Base-by-base conservation (phyloP, 2,888 invertebrate genomes). In the Trissonchulus sp. region DNA sequence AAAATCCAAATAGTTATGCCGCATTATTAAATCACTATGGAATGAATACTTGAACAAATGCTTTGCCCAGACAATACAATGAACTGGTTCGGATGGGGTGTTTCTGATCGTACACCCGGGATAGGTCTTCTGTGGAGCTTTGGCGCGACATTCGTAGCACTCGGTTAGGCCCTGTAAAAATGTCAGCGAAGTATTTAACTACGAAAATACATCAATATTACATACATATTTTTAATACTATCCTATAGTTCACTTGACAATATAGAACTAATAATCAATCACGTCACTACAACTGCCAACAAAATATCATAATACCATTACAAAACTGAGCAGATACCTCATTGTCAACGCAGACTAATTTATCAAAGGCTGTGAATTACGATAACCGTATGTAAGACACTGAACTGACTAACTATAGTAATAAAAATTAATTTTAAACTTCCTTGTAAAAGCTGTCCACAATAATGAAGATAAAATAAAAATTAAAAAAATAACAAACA, bases 11-110 rank as follows among this genome's bases (percentile, higher is more conserved):
- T n/a, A n/a, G n/a, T n/a, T n/a, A n/a, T n/a, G n/a, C n/a, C n/a
- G n/a, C n/a, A n/a, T n/a, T n/a, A n/a, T n/a, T n/a, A n/a, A n/a
- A n/a, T n/a, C n/a, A n/a, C n/a, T n/a, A n/a, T 48, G 8, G 8
- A 48, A 48, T 48, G 23, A 48, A 48, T 86, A 93, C 92, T 97
- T 97, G 87, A 98, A 99, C 15, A 99, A 89, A 88, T 97, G 96
- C 86, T 99, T 99, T 0, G 96, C 93, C 99, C 99, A 99, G 31
- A 99, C 97, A 80, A 99, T 95, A 85, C 99, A 99, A 86, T 99
- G 99, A 80, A 99, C 96, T 0, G 94, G 94, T 85, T 99, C 98
- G 0, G 96, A 97, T 0, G 99, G 99, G 0, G 99, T 99, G 85
- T 99, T 99, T 63, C 99, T 89, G 80, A 99, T 99, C 0, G 99